These are phyloP conservation scores for Nymphalis io DNA, from an alignment of 1,140 invertebrate species.

Conservation along the genomic window DNA sequence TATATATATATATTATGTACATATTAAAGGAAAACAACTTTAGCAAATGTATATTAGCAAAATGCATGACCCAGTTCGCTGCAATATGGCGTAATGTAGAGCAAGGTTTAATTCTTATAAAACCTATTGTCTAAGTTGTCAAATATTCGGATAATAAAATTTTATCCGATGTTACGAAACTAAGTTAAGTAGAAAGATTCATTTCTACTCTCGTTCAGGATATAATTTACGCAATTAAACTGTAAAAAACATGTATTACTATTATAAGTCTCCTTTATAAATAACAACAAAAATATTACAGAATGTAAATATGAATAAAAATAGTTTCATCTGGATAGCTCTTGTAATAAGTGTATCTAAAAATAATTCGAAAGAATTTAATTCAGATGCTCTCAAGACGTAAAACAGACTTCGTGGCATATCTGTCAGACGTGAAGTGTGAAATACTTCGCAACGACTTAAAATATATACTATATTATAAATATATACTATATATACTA, in stretches of 20 bases:
- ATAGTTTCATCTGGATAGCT: conserved; percentile 33
- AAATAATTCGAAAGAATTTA: conserved; percentile 66
- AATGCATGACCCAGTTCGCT: conserved; percentile 45
- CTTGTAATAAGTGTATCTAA: conserved; percentile 52
- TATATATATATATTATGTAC: neutral
- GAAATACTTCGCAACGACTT: conserved; percentile 37
- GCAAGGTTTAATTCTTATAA: conserved; percentile 47
- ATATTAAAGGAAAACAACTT: conserved; percentile 35
- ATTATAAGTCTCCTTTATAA: no score
- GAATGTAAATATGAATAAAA: conserved; percentile 24
- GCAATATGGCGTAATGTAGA: conserved; percentile 52
- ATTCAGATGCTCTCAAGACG: conserved; percentile 50
- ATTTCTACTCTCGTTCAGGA: neutral
- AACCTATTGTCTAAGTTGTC: conserved; percentile 41
- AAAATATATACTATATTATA: neutral
- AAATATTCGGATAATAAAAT: conserved; percentile 9
- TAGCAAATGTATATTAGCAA: conserved; percentile 31
- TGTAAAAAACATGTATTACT: no score
- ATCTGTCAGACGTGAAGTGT: conserved; percentile 55
- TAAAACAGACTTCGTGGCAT: conserved; percentile 60
- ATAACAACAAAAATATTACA: neutral
- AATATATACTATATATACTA: no score
- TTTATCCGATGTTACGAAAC: neutral
- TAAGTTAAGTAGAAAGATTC: no score
- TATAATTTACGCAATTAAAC: no score